Evolutionary conservation across 2,797 vertebrate genomes (phyloP), one percentile per base, ranked within the genome.

Genomic region (Chaunax sp.): DNA sequence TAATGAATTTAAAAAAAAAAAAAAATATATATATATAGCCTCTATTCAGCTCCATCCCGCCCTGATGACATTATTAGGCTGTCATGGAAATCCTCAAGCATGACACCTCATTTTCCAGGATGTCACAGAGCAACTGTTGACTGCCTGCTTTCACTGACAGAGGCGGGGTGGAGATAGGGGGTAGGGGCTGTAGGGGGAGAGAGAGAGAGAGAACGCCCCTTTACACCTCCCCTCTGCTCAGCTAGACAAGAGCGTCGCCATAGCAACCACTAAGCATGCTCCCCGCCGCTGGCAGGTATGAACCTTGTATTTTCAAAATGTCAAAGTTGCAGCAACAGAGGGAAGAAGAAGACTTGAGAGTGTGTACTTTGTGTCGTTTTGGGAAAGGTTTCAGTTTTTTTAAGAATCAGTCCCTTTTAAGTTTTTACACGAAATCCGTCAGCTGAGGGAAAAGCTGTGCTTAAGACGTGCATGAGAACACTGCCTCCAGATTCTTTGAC

Each of bases 191-290:
- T 1, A 33, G 9, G 74, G 49, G 71, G 75, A 59, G n/a, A 37
- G 55, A 54, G 46, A 38, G 38, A 57, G 41, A 72, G 38, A 28
- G 28, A 64, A 33, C n/a, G 25, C 35, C 44, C 22, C 3, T 41
- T 30, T 11, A 41, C 77, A 37, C 58, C 64, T 63, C 68, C 67
- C 58, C 55, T 68, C 64, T 33, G 26, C 77, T 72, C 30, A 26
- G 66, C 69, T 80, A 82, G 80, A 87, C 55, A 41, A 84, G 58
- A 81, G 40, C 15, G 69, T 94, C 68, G 19, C 88, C 83, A 92
- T 94, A 75, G 91, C 86, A 92, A 94, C 93, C 49, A 4, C 79
- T 70, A 35, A 30, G 72, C 81, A 87, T 81, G 82, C 80, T 79
- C 23, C 63, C 52, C 23, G 35, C 56, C n/a, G n/a, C 64, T 73